Base-by-base conservation (phyloP, 2,797 vertebrate genomes). In the Potorous gilbertii region DNA sequence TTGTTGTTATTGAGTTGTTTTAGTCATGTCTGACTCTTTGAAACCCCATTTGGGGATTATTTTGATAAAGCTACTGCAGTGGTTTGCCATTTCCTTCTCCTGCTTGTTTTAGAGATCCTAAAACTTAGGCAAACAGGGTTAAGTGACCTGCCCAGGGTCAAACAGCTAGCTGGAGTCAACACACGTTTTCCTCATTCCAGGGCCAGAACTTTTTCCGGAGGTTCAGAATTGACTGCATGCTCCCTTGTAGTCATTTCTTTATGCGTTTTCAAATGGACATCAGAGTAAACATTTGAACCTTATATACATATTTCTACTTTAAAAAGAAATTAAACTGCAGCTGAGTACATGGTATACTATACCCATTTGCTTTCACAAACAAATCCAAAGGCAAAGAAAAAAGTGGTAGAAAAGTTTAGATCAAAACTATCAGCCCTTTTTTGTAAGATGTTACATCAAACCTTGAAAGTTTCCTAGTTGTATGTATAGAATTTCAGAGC, bases 281-380 rank as follows among this genome's bases (percentile, higher is more conserved):
- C 29, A 93, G 81, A 81, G 14, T 52, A 18, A 54, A 74, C 90
- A 81, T 96, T 95, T 97, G 56, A 90, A 89, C 74, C 95, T 18
- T 21, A 93, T 89, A 95, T 96, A 90, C 31, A 62, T 40, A 55
- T 95, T 52, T 52, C 52, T 52, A 52, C 52, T 52, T 96, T 95
- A 96, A 97, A 92, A 90, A 92, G 62, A 95, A 97, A 97, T 96
- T 97, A 94, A 93, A 16, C 4, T 28, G 54, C 54, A 93, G 31
- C 55, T 96, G 55, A 31, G 55, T 92, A 56, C 90, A 89, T 91
- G 57, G 92, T 40, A 5, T 55, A 57, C 94, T 90, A 11, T 54
- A 91, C 27, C n/a, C 54, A 40, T 96, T 96, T 96, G 91, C 92
- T 95, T 97, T 90, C 93, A 93, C 94, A 96, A 95, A 94, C 40